phyloP scores from a whole-genome alignment of 2,888 invertebrate genomes.

The Epirrhoe tristata region DNA sequence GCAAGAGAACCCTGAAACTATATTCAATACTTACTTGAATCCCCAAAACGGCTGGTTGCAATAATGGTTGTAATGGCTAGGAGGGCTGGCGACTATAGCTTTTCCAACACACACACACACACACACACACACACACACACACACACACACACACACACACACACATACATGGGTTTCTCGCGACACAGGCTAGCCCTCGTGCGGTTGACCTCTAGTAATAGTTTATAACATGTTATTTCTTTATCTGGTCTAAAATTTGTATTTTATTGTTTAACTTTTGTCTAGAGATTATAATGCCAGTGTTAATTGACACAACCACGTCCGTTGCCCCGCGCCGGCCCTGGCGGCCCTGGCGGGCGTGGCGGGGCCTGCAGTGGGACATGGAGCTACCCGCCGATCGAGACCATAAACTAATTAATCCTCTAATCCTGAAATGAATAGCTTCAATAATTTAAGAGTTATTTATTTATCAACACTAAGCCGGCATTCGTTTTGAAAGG shows the following conservation, averaged over 20 bases:
- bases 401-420: constrained; percentile 31
- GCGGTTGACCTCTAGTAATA: too few relatives aligned
- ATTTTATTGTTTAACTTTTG: too few relatives aligned
- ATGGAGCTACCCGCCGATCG: constrained; percentile 29
- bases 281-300: neutral
- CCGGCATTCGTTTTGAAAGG: constrained; percentile 13
- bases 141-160: too few relatives aligned
- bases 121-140: too few relatives aligned
- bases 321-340: neutral
- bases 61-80: neutral
- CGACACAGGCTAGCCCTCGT: too few relatives aligned
- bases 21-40: constrained; percentile 14
- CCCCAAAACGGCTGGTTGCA: constrained; percentile 5
- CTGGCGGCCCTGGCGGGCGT: neutral
- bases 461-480: constrained; percentile 17
- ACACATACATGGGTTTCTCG: too few relatives aligned
- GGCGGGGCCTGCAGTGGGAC: constrained; percentile 3
- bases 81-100: too few relatives aligned
- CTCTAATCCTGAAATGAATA: constrained; percentile 26
- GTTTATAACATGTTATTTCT: too few relatives aligned
- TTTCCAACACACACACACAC: too few relatives aligned
- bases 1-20: too few relatives aligned
- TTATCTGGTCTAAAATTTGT: too few relatives aligned
- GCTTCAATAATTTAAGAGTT: constrained; percentile 19
- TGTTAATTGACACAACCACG: too few relatives aligned